Base-by-base conservation (phyloP, 2,113 vertebrate species). In the Myotis davidii region DNA sequence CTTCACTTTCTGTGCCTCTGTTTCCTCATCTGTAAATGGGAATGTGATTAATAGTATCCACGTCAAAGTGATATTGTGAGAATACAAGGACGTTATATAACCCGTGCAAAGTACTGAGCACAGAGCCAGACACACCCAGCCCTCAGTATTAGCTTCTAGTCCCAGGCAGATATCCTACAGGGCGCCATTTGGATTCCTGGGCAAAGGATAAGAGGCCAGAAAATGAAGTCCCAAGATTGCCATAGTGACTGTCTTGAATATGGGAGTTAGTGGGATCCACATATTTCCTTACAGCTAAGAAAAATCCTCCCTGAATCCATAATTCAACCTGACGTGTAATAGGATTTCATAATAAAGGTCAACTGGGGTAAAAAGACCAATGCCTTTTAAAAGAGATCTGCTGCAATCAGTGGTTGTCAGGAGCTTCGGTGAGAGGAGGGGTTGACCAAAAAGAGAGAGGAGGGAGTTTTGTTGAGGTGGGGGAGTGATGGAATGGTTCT, bases 301-400 rank as follows among this genome's bases (percentile, higher is more conserved):
- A 84, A 95, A 88, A n/a, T 82, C 18, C n/a, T 29, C 27, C 37
- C 11, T 48, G 21, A 90, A 82, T 72, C 25, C 14, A 10, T 88
- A 79, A 34, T 87, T 85, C 48, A 70, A 69, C n/a, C 25, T 83
- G 25, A 48, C 29, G 1, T 37, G 1, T 39, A 86, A 25, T 32
- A 56, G n/a, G 27, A 91, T 89, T 97, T 92, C 45, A 81, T 65
- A 89, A n/a, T 45, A 61, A 90, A 91, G 13, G 12, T 54, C 56
- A 92, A 10, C 82, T 79, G 17, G 17, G 9, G 16, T 81, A 25
- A 42, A 67, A 93, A 69, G 56, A 59, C 21, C 65, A 65, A n/a
- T 50, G n/a, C 21, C 74, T 93, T 74, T 90, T 52, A 6, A 37
- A 59, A 90, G 50, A 73, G 65, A 82, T 65, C 32, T 88, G n/a